A percentile compares a stretch with the other conserved stretches of the same genome.
phyloP scores from a whole-genome alignment of 1,140 invertebrate genomes.

The Orussus abietinus region DNA sequence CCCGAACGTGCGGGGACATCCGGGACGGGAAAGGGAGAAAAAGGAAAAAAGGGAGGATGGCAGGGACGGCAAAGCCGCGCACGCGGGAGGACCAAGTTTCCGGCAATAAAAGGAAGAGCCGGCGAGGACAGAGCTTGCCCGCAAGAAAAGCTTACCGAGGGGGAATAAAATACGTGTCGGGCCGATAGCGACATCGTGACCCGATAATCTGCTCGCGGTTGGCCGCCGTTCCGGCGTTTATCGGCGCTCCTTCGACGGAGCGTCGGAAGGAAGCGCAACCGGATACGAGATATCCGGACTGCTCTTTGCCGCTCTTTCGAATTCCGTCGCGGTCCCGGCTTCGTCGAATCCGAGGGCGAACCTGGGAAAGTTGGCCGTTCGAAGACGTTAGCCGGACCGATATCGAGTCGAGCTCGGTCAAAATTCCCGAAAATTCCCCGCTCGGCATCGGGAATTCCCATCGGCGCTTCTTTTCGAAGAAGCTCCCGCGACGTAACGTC shows the following conservation, averaged over 20 bases:
- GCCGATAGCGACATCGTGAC: constrained; percentile 5
- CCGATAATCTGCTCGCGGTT: constrained; percentile 4
- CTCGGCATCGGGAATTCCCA: no score
- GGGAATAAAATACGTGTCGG: constrained; percentile 4
- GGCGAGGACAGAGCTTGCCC: neutral
- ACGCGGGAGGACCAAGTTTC: neutral
- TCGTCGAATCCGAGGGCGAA: no score
- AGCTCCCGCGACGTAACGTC: neutral
- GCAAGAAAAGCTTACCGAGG: neutral
- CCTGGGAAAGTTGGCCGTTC: no score
- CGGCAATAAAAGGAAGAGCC: neutral
- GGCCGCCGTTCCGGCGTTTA: no score
- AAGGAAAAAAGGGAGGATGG: no score
- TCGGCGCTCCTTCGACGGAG: no score
- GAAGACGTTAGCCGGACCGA: no score
- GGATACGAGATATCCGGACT: constrained; percentile 7
- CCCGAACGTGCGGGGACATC: no score
- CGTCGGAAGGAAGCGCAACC: neutral
- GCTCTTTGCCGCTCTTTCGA: constrained; percentile 7
- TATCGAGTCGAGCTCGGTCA: no score
- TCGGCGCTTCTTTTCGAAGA: no score
- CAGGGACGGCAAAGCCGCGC: neutral
- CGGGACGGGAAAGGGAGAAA: no score
- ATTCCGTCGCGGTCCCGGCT: constrained; percentile 2
- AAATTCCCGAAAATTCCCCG: neutral